These are phyloP conservation scores for Damaliscus lunatus DNA, from an alignment of 2,113 vertebrate genomes.

Conservation along the genomic window DNA sequence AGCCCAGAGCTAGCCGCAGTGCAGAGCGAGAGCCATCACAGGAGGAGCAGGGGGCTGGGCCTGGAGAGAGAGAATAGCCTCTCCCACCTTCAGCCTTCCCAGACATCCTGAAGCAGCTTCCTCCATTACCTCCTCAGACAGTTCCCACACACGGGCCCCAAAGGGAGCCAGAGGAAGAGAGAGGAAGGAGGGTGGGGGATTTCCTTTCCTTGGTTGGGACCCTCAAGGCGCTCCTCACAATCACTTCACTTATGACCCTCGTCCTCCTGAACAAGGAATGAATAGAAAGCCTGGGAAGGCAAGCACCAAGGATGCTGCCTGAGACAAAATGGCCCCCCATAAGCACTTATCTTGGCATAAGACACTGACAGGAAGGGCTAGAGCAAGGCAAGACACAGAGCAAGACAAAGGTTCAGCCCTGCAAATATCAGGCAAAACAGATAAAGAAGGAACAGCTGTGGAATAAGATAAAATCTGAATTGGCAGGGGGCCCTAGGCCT, in stretches of 20 bases:
- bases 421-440: not conserved
- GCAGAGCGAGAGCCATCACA: not conserved
- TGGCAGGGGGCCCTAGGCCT: not conserved
- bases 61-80: not conserved
- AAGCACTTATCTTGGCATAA: not conserved
- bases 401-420: not conserved
- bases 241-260: not conserved
- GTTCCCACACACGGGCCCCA: not conserved
- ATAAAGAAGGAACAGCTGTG: not conserved
- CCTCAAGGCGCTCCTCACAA: not conserved
- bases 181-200: not conserved
- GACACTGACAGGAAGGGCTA: conserved; percentile 11
- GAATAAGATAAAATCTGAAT: not conserved
- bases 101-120: not conserved
- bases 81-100: not conserved
- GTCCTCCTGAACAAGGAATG: not conserved
- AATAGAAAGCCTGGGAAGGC: not conserved
- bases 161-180: not conserved
- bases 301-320: not conserved
- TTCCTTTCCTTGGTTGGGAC: not conserved
- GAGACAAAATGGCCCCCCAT: conserved; percentile 66
- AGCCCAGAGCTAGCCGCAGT: not conserved
- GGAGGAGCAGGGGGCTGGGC: not conserved
- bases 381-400: not conserved
- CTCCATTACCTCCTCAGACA: not conserved